A percentile compares a stretch with the other conserved stretches of the same genome.
These are phyloP conservation scores for Sapajus apella DNA, from an alignment of 2,113 vertebrate species.

Conservation along the genomic window DNA sequence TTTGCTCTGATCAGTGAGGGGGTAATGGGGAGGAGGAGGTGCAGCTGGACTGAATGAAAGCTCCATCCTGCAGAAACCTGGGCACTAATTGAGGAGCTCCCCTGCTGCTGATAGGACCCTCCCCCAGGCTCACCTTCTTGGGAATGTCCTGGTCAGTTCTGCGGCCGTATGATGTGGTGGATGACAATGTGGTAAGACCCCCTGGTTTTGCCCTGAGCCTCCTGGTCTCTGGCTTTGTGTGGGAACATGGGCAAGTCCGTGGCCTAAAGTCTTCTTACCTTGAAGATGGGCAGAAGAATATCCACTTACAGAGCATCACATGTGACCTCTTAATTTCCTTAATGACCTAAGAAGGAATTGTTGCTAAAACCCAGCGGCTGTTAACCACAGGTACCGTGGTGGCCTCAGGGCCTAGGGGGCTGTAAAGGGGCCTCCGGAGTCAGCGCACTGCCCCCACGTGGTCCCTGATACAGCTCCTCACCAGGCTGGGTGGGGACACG, in stretches of 20 bases:
- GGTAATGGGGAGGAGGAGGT: too few species aligned
- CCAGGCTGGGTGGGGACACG: neutral
- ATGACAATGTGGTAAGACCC: neutral
- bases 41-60: accelerated
- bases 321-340: neutral
- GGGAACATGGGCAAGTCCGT: neutral
- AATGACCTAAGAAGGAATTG: neutral
- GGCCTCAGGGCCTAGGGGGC: accelerated
- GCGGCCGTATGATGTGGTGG: accelerated
- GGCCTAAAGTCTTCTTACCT: neutral
- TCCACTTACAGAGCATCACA: accelerated
- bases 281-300: neutral
- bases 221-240: neutral
- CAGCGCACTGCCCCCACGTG: accelerated
- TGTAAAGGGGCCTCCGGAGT: neutral
- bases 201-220: neutral
- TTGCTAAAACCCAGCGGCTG: neutral
- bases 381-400: too few species aligned
- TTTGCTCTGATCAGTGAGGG: too few species aligned
- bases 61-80: neutral
- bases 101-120: neutral
- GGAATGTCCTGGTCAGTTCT: neutral
- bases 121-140: accelerated
- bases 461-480: too few species aligned
- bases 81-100: too few species aligned